Conservation (phyloP, 2,888 invertebrate genomes). For the Acanthosoma haemorrhoidale region DNA sequence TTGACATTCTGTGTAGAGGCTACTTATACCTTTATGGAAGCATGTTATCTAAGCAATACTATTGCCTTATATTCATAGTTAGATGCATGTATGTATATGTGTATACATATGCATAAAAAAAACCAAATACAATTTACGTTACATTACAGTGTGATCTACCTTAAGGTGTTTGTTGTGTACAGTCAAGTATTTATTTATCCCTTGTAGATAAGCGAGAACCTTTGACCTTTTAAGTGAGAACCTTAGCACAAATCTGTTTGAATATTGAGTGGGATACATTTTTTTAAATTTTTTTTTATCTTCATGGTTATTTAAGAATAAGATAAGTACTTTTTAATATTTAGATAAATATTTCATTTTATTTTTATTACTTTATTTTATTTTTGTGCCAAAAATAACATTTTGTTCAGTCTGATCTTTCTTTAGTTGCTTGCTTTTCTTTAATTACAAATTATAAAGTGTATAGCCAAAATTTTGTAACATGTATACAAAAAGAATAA, state of each 20-base stretch:
- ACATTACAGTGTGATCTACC: not conserved
- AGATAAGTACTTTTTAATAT: too few relatives aligned
- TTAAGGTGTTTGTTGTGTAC: not conserved
- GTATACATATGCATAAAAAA: not conserved
- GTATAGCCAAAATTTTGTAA: too few relatives aligned
- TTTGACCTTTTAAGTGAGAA: too few relatives aligned
- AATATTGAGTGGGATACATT: not conserved
- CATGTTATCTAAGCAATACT: slow-evolving; percentile 35
- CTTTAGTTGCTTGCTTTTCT: not conserved
- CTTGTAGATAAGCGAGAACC: not conserved
- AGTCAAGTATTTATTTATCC: not conserved
- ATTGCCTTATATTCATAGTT: slow-evolving; percentile 14
- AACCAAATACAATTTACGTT: not conserved
- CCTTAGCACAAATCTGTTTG: not conserved
- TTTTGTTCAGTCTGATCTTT: not conserved
- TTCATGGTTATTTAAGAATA: too few relatives aligned
- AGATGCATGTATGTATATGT: not conserved
- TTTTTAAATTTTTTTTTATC: not conserved
- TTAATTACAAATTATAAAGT: too few relatives aligned
- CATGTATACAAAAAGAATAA: too few relatives aligned
- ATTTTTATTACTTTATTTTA: not conserved
- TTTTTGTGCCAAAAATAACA: not conserved
- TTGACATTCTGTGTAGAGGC: slow-evolving; percentile 4
- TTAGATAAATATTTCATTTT: too few relatives aligned
- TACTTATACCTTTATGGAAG: slow-evolving; percentile 36